Percentiles rank a stretch among this genome's conserved stretches.
These are phyloP conservation scores for Felis chaus DNA, from an alignment of 2,113 vertebrate genomes.

Conservation along the genomic window DNA sequence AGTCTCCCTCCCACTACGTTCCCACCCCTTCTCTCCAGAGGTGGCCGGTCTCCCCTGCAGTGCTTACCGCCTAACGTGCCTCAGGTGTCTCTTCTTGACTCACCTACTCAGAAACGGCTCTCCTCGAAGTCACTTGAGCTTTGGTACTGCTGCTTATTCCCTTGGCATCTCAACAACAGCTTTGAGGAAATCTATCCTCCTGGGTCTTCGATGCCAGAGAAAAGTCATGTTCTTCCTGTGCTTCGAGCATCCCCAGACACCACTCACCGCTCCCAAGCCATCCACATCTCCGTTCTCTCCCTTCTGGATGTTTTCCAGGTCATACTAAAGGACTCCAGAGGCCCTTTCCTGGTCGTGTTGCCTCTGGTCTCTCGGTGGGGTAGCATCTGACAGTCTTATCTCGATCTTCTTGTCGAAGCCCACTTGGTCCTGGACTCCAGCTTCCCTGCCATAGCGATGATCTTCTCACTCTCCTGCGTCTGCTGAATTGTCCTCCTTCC, in stretches of 20 bases:
- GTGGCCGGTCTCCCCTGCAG: accelerated
- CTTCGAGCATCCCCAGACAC: neutral
- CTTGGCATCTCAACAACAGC: neutral
- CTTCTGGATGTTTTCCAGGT: neutral
- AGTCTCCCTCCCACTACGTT: accelerated
- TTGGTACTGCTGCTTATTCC: neutral
- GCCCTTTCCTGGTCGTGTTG: neutral
- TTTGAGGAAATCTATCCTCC: neutral
- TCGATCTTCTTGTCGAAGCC: neutral
- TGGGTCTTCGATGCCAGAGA: neutral
- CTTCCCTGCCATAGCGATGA: neutral
- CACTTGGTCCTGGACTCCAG: neutral
- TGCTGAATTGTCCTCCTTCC: neutral
- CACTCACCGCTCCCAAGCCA: neutral
- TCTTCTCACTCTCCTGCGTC: neutral
- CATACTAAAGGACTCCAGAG: accelerated
- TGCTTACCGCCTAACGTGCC: neutral
- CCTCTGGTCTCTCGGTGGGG: neutral
- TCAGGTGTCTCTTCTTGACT: neutral
- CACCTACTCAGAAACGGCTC: neutral
- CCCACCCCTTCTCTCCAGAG: accelerated
- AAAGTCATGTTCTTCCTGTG: neutral
- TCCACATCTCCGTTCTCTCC: neutral
- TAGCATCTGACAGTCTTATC: neutral
- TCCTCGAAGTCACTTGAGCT: neutral